Evolutionary conservation across 1,140 invertebrate species (phyloP).

Genomic region (Papilio helenus): DNA sequence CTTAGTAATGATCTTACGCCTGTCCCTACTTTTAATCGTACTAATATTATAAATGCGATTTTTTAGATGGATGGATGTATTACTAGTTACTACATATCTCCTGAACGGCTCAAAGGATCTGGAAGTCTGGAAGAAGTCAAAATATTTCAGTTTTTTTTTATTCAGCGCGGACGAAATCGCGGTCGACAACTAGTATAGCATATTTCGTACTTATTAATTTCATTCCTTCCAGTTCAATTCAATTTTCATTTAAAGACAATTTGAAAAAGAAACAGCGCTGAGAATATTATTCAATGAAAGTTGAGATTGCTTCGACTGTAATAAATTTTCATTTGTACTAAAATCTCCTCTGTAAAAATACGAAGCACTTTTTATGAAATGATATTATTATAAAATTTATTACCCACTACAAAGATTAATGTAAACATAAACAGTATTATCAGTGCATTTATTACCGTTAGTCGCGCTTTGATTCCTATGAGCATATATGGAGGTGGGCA

Average conservation of each 20-base stretch:
- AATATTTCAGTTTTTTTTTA: too few relatives aligned
- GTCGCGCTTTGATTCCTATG: too few relatives aligned
- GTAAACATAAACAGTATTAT: background rate
- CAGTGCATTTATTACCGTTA: background rate
- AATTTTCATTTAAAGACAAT: slow-evolving; percentile 6
- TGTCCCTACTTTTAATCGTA: too few relatives aligned
- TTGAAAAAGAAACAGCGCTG: slow-evolving; percentile 8
- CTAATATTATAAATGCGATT: too few relatives aligned
- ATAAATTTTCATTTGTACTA: slow-evolving; percentile 26
- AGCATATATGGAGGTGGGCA: too few relatives aligned
- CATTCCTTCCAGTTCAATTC: background rate
- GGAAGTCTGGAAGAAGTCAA: too few relatives aligned
- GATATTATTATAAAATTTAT: background rate
- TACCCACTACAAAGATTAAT: background rate
- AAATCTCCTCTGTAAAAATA: slow-evolving; percentile 12
- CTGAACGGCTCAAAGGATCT: too few relatives aligned
- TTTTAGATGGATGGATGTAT: too few relatives aligned
- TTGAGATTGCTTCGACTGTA: slow-evolving; percentile 17
- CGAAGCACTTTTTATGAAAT: slow-evolving; percentile 4
- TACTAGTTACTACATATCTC: too few relatives aligned
- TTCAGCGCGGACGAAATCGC: too few relatives aligned
- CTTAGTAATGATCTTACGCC: too few relatives aligned
- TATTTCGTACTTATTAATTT: too few relatives aligned
- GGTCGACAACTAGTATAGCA: background rate
- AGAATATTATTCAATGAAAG: slow-evolving; percentile 17